phyloP scores from a whole-genome alignment of 2,888 invertebrate species.

The Sphecodes monilicornis region DNA sequence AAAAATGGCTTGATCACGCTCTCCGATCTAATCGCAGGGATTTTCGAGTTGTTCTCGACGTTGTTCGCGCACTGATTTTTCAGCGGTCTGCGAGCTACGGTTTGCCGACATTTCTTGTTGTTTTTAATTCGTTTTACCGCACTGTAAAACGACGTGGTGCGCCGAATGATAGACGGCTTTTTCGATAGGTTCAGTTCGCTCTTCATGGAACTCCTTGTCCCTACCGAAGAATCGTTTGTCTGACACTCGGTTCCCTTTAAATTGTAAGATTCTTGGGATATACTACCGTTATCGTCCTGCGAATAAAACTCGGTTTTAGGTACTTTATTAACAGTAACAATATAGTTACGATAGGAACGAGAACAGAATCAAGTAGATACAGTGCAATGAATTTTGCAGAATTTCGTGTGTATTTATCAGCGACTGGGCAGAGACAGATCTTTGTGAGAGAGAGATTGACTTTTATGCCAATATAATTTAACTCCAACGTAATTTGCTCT shows the following conservation, averaged over 20 bases:
- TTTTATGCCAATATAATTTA: slow-evolving; percentile 6
- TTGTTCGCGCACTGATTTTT: slow-evolving; percentile 70
- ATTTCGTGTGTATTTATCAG: slow-evolving; percentile 25
- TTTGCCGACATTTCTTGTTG: slow-evolving; percentile 73
- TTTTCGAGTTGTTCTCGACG: slow-evolving; percentile 54
- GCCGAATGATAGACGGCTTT: slow-evolving; percentile 74
- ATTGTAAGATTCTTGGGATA: slow-evolving; percentile 66
- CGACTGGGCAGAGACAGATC: background rate
- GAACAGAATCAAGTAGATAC: background rate
- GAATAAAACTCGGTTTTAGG: slow-evolving; percentile 67
- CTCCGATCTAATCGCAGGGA: slow-evolving; percentile 47
- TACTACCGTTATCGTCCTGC: slow-evolving; percentile 70
- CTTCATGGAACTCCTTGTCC: slow-evolving; percentile 64
- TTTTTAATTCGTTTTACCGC: slow-evolving; percentile 77
- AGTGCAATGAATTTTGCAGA: background rate
- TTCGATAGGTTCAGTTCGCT: slow-evolving; percentile 67
- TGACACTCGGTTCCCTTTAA: slow-evolving; percentile 70
- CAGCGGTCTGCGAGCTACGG: slow-evolving; percentile 69
- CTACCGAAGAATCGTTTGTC: slow-evolving; percentile 55
- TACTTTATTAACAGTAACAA: background rate
- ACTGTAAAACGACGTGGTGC: slow-evolving; percentile 75
- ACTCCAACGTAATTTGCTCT: background rate
- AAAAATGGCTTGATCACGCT: slow-evolving; percentile 60
- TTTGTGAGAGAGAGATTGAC: slow-evolving; percentile 57
- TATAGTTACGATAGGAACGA: background rate